Evolutionary conservation across 2,888 invertebrate genomes (phyloP).

Genomic region (Tiliacea aurago): DNA sequence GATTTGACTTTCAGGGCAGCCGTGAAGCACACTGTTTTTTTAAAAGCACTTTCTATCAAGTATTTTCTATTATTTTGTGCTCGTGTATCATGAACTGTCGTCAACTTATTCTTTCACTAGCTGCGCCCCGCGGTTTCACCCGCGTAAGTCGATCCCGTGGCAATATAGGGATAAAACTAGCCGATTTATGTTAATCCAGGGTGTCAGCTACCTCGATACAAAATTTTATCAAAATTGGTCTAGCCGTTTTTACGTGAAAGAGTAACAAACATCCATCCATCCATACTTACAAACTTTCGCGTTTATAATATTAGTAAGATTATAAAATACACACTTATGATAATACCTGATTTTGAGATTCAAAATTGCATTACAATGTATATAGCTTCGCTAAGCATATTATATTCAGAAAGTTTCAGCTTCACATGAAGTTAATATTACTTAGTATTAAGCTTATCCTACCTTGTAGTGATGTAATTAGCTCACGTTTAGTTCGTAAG

Average conservation of each 20-base stretch:
- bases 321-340: too few relatives aligned
- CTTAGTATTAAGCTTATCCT: conserved; percentile 6
- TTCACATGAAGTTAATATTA: conserved; percentile 9
- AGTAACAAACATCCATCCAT: too few relatives aligned
- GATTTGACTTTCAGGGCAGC: not conserved
- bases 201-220: too few relatives aligned
- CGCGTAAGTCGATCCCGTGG: too few relatives aligned
- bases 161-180: too few relatives aligned
- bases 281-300: too few relatives aligned
- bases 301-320: too few relatives aligned
- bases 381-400: not conserved
- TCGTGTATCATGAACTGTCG: not conserved
- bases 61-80: not conserved
- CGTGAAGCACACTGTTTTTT: not conserved
- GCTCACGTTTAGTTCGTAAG: conserved; percentile 19
- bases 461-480: conserved; percentile 30
- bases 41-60: not conserved
- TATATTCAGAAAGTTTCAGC: conserved; percentile 7
- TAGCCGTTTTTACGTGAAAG: too few relatives aligned
- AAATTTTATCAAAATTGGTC: too few relatives aligned
- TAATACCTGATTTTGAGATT: not conserved
- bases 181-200: too few relatives aligned
- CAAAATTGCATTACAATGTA: conserved; percentile 1
- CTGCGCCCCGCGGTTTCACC: too few relatives aligned
- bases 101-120: too few relatives aligned